phyloP scores from a whole-genome alignment of 2,888 invertebrate genomes.

The Drosophila eohydei region DNA sequence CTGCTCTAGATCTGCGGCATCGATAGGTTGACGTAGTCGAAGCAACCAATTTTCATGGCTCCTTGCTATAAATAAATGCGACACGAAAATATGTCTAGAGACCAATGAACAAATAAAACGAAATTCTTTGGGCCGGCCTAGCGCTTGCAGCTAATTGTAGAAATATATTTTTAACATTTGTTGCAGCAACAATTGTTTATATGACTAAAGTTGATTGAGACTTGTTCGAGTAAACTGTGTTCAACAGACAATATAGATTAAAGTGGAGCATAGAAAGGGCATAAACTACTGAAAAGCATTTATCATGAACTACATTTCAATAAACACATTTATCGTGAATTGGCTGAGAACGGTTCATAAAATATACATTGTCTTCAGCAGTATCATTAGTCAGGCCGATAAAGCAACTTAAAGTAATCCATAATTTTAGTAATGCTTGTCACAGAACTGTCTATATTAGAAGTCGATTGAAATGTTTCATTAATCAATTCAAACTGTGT shows the following conservation, averaged over 20 bases:
- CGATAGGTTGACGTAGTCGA: slow-evolving; percentile 12
- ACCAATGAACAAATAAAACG: slow-evolving; percentile 5
- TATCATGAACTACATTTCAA: background rate
- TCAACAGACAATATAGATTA: background rate
- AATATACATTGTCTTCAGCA: background rate
- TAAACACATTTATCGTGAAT: background rate
- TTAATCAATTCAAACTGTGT: background rate
- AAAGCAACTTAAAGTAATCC: background rate
- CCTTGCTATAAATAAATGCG: slow-evolving; percentile 53
- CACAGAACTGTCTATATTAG: background rate
- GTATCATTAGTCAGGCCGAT: slow-evolving; percentile 2
- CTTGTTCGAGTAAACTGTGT: background rate
- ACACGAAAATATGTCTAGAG: background rate
- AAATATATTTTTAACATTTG: slow-evolving; percentile 14
- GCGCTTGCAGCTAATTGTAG: slow-evolving; percentile 24
- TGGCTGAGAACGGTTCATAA: background rate
- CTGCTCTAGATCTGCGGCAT: background rate
- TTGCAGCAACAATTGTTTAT: slow-evolving; percentile 17
- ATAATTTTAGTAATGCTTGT: background rate
- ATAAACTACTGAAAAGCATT: background rate
- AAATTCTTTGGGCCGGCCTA: slow-evolving; percentile 14
- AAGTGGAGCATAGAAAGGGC: background rate
- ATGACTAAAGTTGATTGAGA: background rate
- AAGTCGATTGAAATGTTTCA: background rate
- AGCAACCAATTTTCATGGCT: slow-evolving; percentile 23